Evolutionary conservation across 2,888 invertebrate species (phyloP).

Genomic region (Lissocephala sabroskyi): DNA sequence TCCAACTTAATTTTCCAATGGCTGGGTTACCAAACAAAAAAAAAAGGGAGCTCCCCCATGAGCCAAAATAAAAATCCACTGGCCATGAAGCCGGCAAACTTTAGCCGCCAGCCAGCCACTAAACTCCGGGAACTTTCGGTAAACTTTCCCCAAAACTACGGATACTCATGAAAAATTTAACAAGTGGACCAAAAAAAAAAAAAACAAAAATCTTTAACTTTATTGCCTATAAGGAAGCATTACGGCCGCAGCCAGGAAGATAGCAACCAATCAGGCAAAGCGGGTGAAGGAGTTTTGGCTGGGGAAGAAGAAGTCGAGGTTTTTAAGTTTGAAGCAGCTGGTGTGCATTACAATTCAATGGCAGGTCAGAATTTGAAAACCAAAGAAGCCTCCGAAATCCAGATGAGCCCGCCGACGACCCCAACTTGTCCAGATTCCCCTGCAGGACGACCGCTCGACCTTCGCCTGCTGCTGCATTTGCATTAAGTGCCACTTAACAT

Average conservation of each 20-base stretch:
- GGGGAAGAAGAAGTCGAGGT: no score
- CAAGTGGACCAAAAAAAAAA: slow-evolving; percentile 27
- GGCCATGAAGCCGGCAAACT: background rate
- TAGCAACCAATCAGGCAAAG: no score
- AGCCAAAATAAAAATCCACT: no score
- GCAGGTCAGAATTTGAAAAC: no score
- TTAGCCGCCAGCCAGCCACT: slow-evolving; percentile 43
- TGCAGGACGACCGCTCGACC: background rate
- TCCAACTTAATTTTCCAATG: slow-evolving; percentile 49
- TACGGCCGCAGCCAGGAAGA: slow-evolving; percentile 46
- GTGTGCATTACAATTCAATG: no score
- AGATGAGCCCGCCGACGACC: no score
- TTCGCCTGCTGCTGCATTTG: slow-evolving; percentile 42
- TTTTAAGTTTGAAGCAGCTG: no score
- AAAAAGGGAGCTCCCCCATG: no score
- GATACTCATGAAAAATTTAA: slow-evolving; percentile 54
- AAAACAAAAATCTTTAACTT: slow-evolving; percentile 55
- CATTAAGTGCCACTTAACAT: slow-evolving; percentile 70
- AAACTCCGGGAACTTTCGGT: slow-evolving; percentile 50
- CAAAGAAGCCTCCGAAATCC: no score
- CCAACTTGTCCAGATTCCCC: no score
- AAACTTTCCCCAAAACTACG: slow-evolving; percentile 25
- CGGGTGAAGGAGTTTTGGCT: no score
- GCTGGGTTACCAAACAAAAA: slow-evolving; percentile 56
- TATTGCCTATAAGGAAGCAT: slow-evolving; percentile 65